Evolutionary conservation across 2,113 vertebrate genomes (phyloP), one percentile per base, ranked within the genome.

Genomic region (Nasalis larvatus): DNA sequence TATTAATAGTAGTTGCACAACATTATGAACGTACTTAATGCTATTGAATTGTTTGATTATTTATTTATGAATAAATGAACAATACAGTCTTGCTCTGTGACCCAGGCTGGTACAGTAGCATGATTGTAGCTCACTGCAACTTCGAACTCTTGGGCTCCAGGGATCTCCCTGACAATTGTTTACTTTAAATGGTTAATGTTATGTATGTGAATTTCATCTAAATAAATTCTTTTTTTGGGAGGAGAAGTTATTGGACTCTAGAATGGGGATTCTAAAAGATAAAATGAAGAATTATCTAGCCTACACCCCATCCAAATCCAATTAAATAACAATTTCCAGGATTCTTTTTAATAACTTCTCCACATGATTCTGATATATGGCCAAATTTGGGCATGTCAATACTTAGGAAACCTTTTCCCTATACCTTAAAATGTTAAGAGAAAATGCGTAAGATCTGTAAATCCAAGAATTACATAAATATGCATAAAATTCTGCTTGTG

Each of bases 401-500:
- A 27, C 32, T n/a, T 18, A 78, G 16, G 8, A 92, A 92, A 30
- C 6, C 27, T 94, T 27, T 86, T 86, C 12, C 42, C 10, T 21
- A 30, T 49, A 86, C 27, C 27, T 91, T 91, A 52, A 91, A 91
- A 94, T 85, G 35, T 77, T 76, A 52, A 54, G 12, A 94, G 13
- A 89, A 14, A 56, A 52, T 78, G 63, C 66, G 12, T 42, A 86
- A 85, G 32, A 63, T 85, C 49, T 69, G 42, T 25, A 74, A 96
- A 90, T 87, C 23, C 56, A 94, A 60, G 35, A 82, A 94, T n/a
- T 83, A 92, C 4, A 95, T 63, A 95, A 96, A 92, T 56, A 68
- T 42, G 18, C 16, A 82, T 35, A 86, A 91, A 91, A 86, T 68
- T 35, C 60, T 69, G 60, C 49, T 78, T 63, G 58, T 60, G 58